phyloP scores from a whole-genome alignment of 2,113 vertebrate species.

The Brachyhypopomus occidentalis region DNA sequence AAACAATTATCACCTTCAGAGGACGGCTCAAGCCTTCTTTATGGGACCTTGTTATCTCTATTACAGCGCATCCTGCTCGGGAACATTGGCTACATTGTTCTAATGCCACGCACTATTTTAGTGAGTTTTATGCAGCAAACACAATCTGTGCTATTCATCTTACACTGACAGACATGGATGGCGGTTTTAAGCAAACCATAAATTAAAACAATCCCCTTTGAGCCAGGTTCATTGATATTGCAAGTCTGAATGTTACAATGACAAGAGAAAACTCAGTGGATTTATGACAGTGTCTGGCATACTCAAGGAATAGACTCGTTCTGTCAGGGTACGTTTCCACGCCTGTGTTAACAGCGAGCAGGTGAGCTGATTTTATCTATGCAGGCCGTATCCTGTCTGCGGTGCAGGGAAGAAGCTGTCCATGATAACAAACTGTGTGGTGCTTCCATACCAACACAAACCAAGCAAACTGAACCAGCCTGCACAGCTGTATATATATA shows the following conservation, averaged over 20 bases:
- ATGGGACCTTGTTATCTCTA: constrained; percentile 26
- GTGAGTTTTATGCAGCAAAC: constrained; percentile 24
- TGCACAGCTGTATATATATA: no score
- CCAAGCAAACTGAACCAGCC: no score
- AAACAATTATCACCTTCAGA: constrained; percentile 41
- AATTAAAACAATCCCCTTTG: constrained; percentile 21
- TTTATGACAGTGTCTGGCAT: constrained; percentile 14
- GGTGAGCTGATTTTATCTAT: neutral
- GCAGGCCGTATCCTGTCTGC: no score
- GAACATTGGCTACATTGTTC: constrained; percentile 30
- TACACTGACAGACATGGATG: constrained; percentile 20
- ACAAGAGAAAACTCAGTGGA: constrained; percentile 7
- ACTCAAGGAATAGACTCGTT: neutral
- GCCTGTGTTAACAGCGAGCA: neutral
- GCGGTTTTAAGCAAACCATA: constrained; percentile 33
- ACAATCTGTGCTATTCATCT: constrained; percentile 16
- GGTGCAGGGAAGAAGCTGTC: no score
- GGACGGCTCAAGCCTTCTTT: constrained; percentile 18
- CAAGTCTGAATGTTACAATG: constrained; percentile 1
- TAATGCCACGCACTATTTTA: constrained; percentile 20
- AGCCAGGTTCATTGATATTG: constrained; percentile 28
- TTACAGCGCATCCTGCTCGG: neutral
- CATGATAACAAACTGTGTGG: no score
- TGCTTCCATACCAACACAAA: no score
- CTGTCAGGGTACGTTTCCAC: neutral